Evolutionary conservation across 2,113 vertebrate species (phyloP).

Genomic region (Protomyctophum bolini): DNA sequence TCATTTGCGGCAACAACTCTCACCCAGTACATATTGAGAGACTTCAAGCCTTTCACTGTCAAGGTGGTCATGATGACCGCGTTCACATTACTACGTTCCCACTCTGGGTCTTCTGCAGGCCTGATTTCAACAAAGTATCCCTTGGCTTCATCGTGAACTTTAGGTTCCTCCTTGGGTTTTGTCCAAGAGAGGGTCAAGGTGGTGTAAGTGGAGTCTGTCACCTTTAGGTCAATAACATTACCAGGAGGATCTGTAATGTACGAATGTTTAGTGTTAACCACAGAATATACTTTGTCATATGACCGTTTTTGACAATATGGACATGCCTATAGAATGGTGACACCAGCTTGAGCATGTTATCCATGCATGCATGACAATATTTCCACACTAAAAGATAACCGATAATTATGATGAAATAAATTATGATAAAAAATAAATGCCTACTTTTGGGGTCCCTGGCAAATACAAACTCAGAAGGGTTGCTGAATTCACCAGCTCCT

Average conservation of each 20-base stretch:
- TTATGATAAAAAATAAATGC: constrained; percentile 45
- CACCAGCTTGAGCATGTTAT: neutral
- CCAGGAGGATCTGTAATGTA: constrained; percentile 83
- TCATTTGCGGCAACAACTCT: constrained; percentile 81
- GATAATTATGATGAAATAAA: neutral
- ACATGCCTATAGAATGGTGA: too few species aligned
- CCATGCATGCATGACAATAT: neutral
- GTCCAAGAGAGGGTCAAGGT: constrained; percentile 86
- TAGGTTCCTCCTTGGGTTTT: constrained; percentile 73
- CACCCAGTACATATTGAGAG: constrained; percentile 81
- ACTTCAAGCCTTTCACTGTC: constrained; percentile 83
- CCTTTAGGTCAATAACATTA: constrained; percentile 82
- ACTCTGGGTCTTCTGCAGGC: constrained; percentile 76
- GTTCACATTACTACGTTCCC: constrained; percentile 83
- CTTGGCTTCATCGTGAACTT: constrained; percentile 75
- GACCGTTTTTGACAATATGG: neutral
- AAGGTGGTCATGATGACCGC: constrained; percentile 70
- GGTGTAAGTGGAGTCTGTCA: constrained; percentile 83
- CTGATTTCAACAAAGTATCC: constrained; percentile 89
- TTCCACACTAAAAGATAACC: neutral
- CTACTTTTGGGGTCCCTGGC: constrained; percentile 86
- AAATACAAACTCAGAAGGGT: constrained; percentile 81
- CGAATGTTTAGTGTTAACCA: constrained; percentile 2
- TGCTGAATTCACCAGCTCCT: constrained; percentile 84
- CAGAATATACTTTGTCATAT: neutral